Evolutionary conservation across 1,140 invertebrate genomes (phyloP).

Genomic region (Lasaia peninsularis): DNA sequence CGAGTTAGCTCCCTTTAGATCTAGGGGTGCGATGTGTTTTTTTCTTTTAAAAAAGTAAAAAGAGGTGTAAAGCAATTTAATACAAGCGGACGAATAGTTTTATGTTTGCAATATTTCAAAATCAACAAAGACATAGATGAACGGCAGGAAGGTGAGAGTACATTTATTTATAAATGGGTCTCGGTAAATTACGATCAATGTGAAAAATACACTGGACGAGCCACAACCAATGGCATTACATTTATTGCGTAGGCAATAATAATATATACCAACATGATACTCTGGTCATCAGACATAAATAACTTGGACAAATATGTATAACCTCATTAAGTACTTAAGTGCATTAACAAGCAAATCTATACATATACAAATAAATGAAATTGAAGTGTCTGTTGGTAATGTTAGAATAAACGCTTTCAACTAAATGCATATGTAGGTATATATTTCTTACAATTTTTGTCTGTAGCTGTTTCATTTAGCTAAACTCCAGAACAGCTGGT

Average conservation of each 20-base stretch:
- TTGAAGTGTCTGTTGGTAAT: no score
- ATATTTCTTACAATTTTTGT: no score
- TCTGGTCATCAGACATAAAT: conserved; percentile 1
- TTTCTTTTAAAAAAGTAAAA: no score
- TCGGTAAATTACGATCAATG: conserved; percentile 27
- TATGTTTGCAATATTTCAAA: not conserved
- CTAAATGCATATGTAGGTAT: no score
- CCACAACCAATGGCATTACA: conserved; percentile 21
- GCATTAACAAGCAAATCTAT: not conserved
- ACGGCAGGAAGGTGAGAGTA: not conserved
- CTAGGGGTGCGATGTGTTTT: no score
- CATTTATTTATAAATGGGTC: conserved; percentile 11
- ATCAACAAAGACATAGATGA: not conserved
- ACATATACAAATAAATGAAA: no score
- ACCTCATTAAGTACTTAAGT: not conserved
- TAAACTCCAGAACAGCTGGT: no score
- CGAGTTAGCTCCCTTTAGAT: no score
- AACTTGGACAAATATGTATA: conserved; percentile 2
- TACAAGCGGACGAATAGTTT: not conserved
- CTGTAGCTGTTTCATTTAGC: no score
- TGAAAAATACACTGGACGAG: conserved; percentile 24
- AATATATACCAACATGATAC: conserved; percentile 6
- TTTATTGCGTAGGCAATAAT: conserved; percentile 14
- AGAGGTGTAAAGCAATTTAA: no score
- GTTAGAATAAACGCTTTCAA: no score